These are phyloP conservation scores for Mizuhopecten yessoensis DNA, from an alignment of 1,140 invertebrate genomes.

Conservation along the genomic window DNA sequence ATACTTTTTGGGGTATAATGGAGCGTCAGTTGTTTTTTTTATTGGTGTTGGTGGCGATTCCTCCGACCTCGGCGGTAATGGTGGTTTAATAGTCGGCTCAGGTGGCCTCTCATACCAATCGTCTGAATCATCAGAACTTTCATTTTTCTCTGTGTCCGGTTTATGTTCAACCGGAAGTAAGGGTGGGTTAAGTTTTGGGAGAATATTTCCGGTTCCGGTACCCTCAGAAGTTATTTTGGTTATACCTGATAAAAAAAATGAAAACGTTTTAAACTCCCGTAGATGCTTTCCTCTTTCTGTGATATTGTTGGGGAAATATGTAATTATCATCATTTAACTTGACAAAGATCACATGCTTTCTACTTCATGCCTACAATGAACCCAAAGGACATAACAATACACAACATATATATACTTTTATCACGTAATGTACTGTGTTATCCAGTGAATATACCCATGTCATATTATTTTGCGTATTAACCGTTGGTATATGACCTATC, in stretches of 20 bases:
- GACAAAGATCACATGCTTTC: too few species aligned
- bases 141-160: not conserved
- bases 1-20: not conserved
- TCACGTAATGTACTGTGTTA: too few species aligned
- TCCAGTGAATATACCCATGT: too few species aligned
- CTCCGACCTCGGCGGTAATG: not conserved
- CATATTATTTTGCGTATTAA: too few species aligned
- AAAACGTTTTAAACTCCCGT: not conserved
- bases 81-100: not conserved
- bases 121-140: not conserved
- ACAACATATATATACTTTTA: too few species aligned
- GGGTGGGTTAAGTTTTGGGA: not conserved
- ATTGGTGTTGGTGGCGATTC: not conserved
- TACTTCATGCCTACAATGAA: too few species aligned
- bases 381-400: too few species aligned
- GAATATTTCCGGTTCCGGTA: not conserved
- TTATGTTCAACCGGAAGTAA: slow-evolving; percentile 10
- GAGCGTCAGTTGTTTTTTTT: not conserved
- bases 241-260: not conserved
- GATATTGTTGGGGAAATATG: too few species aligned
- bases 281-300: too few species aligned
- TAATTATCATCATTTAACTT: too few species aligned
- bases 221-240: slow-evolving; percentile 12
- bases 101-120: not conserved
- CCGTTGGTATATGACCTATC: too few species aligned